A percentile compares a stretch with the other conserved stretches of the same genome.
Conservation (phyloP, 2,797 vertebrate species). For the Sebastes diaconus region DNA sequence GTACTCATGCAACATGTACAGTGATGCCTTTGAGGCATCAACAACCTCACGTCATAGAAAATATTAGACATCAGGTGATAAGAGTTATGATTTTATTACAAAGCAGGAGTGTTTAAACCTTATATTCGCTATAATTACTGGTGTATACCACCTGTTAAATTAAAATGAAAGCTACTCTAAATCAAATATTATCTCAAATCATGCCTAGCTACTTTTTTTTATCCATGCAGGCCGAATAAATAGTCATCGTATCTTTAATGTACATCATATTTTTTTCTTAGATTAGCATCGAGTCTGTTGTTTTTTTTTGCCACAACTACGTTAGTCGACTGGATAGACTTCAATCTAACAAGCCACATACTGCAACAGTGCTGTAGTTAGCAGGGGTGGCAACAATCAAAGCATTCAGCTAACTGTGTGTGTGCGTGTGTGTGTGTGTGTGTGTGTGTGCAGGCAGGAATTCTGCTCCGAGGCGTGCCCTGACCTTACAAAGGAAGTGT, state of each 20-base stretch:
- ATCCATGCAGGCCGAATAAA: neutral
- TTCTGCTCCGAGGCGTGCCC: slow-evolving; percentile 95
- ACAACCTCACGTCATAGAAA: neutral
- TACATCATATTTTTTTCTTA: neutral
- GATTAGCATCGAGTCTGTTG: neutral
- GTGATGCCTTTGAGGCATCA: neutral
- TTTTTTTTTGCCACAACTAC: neutral
- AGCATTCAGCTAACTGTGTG: slow-evolving; percentile 52
- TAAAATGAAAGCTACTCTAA: neutral
- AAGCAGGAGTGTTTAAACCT: neutral
- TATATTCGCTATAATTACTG: neutral
- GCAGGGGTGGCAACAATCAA: slow-evolving; percentile 45
- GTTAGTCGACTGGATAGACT: neutral
- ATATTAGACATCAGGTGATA: neutral
- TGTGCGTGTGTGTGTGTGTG: neutral
- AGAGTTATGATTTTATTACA: neutral
- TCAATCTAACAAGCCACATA: neutral
- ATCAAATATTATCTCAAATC: neutral
- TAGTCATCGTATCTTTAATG: neutral
- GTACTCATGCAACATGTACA: slow-evolving; percentile 67
- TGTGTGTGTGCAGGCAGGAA: slow-evolving; percentile 88
- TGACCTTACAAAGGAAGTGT: slow-evolving; percentile 97
- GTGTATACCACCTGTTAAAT: neutral
- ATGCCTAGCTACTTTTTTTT: neutral
- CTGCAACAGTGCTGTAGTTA: slow-evolving; percentile 7